phyloP scores from a whole-genome alignment of 2,888 invertebrate species.

The Epistrophella euchroma region DNA sequence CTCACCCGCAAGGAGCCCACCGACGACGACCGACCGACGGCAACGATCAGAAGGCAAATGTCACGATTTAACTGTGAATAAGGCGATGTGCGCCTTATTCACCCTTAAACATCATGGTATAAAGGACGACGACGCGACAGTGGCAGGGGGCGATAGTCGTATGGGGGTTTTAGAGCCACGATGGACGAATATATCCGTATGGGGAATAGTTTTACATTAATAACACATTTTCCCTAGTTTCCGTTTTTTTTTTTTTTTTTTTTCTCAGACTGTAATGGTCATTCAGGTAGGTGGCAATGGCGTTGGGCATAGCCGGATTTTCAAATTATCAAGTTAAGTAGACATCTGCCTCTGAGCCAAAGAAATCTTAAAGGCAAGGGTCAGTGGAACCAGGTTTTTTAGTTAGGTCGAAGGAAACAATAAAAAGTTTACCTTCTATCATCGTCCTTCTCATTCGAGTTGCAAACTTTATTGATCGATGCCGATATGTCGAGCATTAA shows the following conservation, averaged over 20 bases:
- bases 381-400: background rate
- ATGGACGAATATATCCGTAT: conserved; percentile 46
- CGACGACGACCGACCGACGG: conserved; percentile 28
- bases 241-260: conserved; percentile 7
- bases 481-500: background rate
- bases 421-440: background rate
- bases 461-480: background rate
- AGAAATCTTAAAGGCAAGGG: background rate
- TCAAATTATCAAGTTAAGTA: background rate
- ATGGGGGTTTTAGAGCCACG: background rate
- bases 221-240: conserved; percentile 35
- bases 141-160: background rate
- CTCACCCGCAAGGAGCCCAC: conserved; percentile 3
- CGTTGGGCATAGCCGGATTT: background rate
- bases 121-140: conserved; percentile 2
- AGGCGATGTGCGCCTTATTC: conserved; percentile 23
- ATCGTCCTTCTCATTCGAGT: background rate
- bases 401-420: background rate
- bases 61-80: conserved; percentile 47
- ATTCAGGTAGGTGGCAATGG: conserved; percentile 31
- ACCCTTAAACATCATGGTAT: conserved; percentile 15
- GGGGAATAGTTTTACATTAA: conserved; percentile 49
- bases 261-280: conserved; percentile 39
- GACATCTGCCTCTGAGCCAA: background rate
- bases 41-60: conserved; percentile 49